Evolutionary conservation across 2,888 invertebrate species (phyloP), one percentile per base, ranked within the genome.

Genomic region (Apantesis nais): DNA sequence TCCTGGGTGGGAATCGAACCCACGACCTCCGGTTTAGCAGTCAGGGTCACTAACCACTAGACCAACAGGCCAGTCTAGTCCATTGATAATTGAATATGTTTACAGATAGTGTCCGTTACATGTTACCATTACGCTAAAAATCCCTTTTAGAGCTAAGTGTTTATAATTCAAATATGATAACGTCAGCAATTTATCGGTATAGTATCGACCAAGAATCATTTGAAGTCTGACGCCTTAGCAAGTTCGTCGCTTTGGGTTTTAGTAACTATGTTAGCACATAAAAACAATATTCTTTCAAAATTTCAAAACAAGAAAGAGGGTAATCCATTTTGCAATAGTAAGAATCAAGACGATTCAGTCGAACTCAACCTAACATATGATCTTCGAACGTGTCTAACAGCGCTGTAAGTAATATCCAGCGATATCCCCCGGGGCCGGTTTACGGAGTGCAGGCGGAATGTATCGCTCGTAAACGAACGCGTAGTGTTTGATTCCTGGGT

Each of bases 391-490:
- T 71, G 62, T 73, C 69, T 79, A 74, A 75, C 70, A 34, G 70
- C 37, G 70, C 64, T 70, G 67, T 67, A 72, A 74, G 68, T 71
- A 55, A 72, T 74, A 69, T 62, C n/a, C 66, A 34, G 48, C 22
- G n/a, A 58, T 68, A 75, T 67, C 63, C 68, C 70, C 48, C 29
- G 1, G 34, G 66, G 61, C 61, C 62, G 61, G 39, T 31, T 61
- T 75, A 72, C 48, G 29, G 25, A 75, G 66, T 68, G 70, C 79
- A 74, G 69, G 70, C 77, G 74, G 73, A 31, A 58, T 41, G 68
- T 71, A 62, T 52, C 65, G 62, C 62, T 74, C 78, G 74, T 79
- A 81, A 76, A 81, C 65, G 67, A 70, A 61, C 68, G 72, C 66
- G 64, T 64, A 71, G 62, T 52, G 63, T 70, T 62, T 64, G 52